Conservation (phyloP, 2,888 invertebrate species). For the Limnephilus auricula region DNA sequence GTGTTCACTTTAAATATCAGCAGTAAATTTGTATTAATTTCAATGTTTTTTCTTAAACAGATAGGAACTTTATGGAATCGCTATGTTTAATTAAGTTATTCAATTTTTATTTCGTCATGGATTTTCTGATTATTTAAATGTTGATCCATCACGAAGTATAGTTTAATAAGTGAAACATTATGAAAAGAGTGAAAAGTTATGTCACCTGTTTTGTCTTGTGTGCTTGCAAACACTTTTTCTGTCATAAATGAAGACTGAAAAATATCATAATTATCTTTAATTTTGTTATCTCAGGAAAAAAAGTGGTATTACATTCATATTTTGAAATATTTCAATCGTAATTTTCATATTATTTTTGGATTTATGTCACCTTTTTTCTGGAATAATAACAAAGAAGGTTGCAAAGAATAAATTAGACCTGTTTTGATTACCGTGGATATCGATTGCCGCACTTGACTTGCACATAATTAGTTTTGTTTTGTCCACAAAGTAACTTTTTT, state of each 20-base stretch:
- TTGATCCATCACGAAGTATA: neutral
- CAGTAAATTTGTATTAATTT: neutral
- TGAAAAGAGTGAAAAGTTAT: neutral
- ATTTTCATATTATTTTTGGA: neutral
- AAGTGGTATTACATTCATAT: neutral
- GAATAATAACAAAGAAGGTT: neutral
- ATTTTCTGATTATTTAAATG: neutral
- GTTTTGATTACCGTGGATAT: neutral
- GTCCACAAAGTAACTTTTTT: neutral
- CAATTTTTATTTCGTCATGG: neutral
- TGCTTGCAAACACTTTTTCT: neutral
- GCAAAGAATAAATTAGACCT: neutral
- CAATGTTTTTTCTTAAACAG: neutral
- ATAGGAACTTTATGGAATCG: neutral
- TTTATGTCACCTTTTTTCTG: neutral
- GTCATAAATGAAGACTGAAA: neutral
- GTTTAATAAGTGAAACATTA: neutral
- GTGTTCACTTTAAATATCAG: neutral
- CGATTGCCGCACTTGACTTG: neutral
- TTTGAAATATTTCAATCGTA: neutral
- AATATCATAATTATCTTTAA: neutral
- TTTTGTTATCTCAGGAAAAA: neutral
- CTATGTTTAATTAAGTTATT: neutral
- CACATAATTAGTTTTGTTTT: neutral
- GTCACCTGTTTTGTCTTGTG: neutral